Evolutionary conservation across 2,888 invertebrate genomes (phyloP), one percentile per base, ranked within the genome.

Genomic region (Ichneumoninae sp.): DNA sequence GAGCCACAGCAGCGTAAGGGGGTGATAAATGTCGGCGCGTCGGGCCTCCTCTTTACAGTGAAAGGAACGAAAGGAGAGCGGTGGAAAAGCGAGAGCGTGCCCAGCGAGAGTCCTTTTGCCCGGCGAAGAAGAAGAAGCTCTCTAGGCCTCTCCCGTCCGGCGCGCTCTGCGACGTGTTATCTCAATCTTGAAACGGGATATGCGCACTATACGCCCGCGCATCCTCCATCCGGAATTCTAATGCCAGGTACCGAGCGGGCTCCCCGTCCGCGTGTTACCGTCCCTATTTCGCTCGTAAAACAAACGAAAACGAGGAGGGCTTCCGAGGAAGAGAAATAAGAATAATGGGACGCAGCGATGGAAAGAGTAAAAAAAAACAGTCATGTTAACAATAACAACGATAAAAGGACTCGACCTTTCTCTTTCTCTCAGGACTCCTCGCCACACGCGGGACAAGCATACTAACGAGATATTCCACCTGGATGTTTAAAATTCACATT

Each of bases 141-240:
- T 83, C 33, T 33, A 33, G 83, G 81, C 87, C 87, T 77, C 81
- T 83, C 84, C 87, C 85, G 88, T 87, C 86, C 86, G 87, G 87
- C 87, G 86, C 85, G 73, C 85, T 33, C 47, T 4, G 26, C 26
- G 8, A 79, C 85, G 86, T 88, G 89, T 89, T 92, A 93, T 93
- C 93, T 93, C 89, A 92, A 93, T 93, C 93, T 93, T 92, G 92
- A 93, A 93, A 93, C 89, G 91, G 91, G 93, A 93, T 93, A 92
- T 90, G 89, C 85, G 90, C 79, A 26, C 73, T 30, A 36, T 89
- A 91, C 90, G 91, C 90, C 89, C 90, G 90, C 91, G 91, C 87
- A 81, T 84, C 80, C 86, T 83, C 86, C 86, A 80, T 81, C 83
- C 81, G 81, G 85, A 87, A 92, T 92, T 91, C 92, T 92, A 92